A percentile compares a stretch with the other conserved stretches of the same genome.
Evolutionary conservation across 2,888 invertebrate genomes (phyloP).

Genomic region (Lypha dubia): DNA sequence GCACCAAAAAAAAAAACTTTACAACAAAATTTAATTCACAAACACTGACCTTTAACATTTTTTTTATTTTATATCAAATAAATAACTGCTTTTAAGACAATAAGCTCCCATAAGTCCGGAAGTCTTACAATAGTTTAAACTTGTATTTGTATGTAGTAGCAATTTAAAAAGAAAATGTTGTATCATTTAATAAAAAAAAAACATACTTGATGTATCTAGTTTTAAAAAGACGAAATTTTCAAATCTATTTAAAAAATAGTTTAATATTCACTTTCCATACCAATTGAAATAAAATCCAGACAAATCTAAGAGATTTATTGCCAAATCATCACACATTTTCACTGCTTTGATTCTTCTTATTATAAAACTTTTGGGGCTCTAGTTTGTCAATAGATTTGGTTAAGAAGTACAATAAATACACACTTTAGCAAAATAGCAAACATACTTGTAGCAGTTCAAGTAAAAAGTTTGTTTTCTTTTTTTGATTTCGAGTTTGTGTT

Average conservation of each 20-base stretch:
- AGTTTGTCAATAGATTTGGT: constrained; percentile 26
- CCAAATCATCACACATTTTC: not conserved
- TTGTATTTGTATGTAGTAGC: not conserved
- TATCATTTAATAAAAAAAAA: too few relatives aligned
- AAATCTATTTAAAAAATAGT: not conserved
- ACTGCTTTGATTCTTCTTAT: not conserved
- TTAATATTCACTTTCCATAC: not conserved
- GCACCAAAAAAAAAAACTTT: too few relatives aligned
- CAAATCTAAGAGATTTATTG: not conserved
- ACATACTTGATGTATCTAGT: not conserved
- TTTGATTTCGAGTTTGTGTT: constrained; percentile 39
- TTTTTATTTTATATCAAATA: too few relatives aligned
- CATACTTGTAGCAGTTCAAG: constrained; percentile 29
- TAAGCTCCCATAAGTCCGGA: not conserved
- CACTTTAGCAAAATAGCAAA: not conserved
- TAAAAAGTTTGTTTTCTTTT: constrained; percentile 40
- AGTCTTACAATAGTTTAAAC: not conserved
- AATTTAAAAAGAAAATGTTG: too few relatives aligned
- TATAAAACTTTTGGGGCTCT: not conserved
- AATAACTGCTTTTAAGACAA: not conserved
- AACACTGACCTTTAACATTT: too few relatives aligned
- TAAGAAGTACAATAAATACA: constrained; percentile 10
- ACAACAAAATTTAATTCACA: too few relatives aligned
- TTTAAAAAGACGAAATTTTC: not conserved
- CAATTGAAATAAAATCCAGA: not conserved